These are phyloP conservation scores for Pristionchus pacificus DNA, from an alignment of 1,140 invertebrate species.

Conservation along the genomic window DNA sequence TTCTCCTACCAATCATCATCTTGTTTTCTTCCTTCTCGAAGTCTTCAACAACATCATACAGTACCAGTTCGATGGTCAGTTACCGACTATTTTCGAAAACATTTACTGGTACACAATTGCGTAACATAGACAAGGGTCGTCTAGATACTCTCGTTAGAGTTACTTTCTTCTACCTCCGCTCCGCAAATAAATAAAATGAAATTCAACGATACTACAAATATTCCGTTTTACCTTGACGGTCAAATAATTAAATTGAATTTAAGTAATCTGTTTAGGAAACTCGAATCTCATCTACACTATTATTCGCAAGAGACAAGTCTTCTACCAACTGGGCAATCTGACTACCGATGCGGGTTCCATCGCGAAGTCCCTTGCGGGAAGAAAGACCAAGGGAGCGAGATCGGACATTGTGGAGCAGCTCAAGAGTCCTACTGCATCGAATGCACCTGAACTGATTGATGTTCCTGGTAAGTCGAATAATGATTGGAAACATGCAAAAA, in stretches of 20 bases:
- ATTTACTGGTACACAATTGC: too few species aligned
- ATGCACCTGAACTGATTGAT: slow-evolving; percentile 1
- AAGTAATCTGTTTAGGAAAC: slow-evolving; percentile 75
- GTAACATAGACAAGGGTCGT: too few species aligned
- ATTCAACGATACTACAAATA: too few species aligned
- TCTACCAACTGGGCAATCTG: slow-evolving; percentile 90
- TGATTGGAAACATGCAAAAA: too few species aligned
- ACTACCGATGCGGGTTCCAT: slow-evolving; percentile 75
- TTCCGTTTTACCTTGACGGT: too few species aligned
- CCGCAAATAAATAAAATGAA: too few species aligned
- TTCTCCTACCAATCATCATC: slow-evolving; percentile 88
- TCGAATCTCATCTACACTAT: slow-evolving; percentile 98
- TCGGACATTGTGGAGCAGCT: slow-evolving; percentile 34
- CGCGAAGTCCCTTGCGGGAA: slow-evolving; percentile 42
- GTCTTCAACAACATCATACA: slow-evolving; percentile 99
- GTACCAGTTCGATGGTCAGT: slow-evolving; percentile 95
- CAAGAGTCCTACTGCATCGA: slow-evolving; percentile 26
- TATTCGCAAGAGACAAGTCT: slow-evolving; percentile 92
- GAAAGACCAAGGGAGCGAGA: slow-evolving; percentile 30
- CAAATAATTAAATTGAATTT: too few species aligned
- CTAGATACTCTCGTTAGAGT: too few species aligned
- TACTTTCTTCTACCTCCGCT: too few species aligned
- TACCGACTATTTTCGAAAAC: too few species aligned
- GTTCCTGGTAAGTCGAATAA: slow-evolving; percentile 65
- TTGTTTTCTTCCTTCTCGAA: slow-evolving; percentile 95